Percentiles rank a stretch among this genome's conserved stretches.
These are phyloP conservation scores for Syngnathus scovelli DNA, from an alignment of 2,113 vertebrate species.

Conservation along the genomic window DNA sequence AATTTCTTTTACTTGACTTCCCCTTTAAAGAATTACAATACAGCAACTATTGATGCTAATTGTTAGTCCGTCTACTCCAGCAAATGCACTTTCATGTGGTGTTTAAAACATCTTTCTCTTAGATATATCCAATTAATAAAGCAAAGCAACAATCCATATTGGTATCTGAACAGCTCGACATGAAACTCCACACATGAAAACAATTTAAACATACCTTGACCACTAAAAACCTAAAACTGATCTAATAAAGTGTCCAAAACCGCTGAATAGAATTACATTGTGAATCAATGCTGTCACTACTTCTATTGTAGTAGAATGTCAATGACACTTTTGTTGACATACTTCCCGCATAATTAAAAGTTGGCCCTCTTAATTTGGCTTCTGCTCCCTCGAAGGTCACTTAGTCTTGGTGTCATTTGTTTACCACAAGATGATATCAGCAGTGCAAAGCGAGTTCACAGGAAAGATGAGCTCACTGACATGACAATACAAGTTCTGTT, in stretches of 20 bases:
- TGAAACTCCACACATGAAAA: neutral
- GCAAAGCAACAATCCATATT: no score
- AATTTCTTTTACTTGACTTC: no score
- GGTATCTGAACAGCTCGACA: neutral
- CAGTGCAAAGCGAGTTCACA: neutral
- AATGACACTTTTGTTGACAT: neutral
- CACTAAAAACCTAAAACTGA: no score
- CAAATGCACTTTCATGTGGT: neutral
- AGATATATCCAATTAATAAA: neutral
- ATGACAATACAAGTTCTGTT: slow-evolving; percentile 5
- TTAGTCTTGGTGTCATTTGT: slow-evolving; percentile 2
- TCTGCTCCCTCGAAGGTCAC: neutral
- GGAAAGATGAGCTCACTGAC: slow-evolving; percentile 9
- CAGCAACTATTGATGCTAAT: no score
- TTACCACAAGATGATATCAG: slow-evolving; percentile 7
- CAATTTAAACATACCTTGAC: no score
- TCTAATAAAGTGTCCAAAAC: neutral
- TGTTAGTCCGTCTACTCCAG: no score
- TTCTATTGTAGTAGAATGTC: neutral
- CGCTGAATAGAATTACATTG: neutral
- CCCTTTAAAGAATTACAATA: no score
- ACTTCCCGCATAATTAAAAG: neutral
- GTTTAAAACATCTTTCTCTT: neutral
- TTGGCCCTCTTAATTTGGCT: neutral
- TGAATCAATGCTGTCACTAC: neutral